These are phyloP conservation scores for Hemaris fuciformis DNA, from an alignment of 2,888 invertebrate species.

Conservation along the genomic window DNA sequence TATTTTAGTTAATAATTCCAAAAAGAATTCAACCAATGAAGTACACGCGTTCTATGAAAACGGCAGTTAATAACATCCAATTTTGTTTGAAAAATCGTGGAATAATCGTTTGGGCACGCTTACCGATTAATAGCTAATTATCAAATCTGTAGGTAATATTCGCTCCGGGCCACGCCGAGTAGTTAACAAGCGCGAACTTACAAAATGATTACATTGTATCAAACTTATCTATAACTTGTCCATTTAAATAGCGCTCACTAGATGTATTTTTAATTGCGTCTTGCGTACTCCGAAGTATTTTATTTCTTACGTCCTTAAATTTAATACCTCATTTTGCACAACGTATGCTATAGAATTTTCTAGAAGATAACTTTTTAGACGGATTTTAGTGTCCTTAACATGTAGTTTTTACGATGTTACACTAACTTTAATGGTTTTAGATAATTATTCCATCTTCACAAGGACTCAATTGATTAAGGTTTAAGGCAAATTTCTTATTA, in stretches of 20 bases:
- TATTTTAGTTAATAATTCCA: too few species aligned
- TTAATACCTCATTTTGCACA: too few species aligned
- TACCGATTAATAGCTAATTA: slow-evolving; percentile 1
- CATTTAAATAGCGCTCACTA: background rate
- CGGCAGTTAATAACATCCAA: too few species aligned
- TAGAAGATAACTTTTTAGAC: too few species aligned
- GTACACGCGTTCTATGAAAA: too few species aligned
- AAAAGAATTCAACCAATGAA: background rate
- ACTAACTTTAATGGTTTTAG: too few species aligned
- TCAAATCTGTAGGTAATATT: slow-evolving; percentile 2
- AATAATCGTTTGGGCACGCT: background rate
- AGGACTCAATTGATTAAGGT: too few species aligned
- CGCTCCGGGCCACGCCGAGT: background rate
- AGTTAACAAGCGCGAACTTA: slow-evolving; percentile 4
- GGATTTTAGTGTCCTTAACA: too few species aligned
- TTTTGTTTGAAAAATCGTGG: background rate
- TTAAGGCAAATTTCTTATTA: too few species aligned
- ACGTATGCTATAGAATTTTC: too few species aligned
- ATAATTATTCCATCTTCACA: too few species aligned
- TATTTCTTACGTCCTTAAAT: background rate
- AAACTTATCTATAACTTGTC: background rate
- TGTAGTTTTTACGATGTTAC: too few species aligned
- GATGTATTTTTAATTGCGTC: background rate
- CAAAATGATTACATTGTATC: background rate
- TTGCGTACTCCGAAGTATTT: background rate